A percentile compares a stretch with the other conserved stretches of the same genome.
Evolutionary conservation across 2,113 vertebrate species (phyloP).

Genomic region (Sterrhoptilus dennistouni): DNA sequence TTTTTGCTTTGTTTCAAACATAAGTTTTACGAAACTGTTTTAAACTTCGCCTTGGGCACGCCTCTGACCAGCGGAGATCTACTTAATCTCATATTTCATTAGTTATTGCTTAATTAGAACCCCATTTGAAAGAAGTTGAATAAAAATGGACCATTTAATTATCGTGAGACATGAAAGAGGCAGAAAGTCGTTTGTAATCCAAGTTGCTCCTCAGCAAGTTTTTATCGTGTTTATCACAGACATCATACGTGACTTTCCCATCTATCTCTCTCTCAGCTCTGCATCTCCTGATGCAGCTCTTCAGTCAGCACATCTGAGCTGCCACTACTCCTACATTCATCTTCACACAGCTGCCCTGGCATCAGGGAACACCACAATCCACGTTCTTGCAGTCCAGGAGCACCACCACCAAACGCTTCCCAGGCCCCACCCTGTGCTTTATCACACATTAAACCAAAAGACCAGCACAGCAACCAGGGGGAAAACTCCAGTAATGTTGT

Average conservation of each 20-base stretch:
- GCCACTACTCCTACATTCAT: neutral
- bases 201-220: slow-evolving; percentile 38
- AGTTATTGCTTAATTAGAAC: slow-evolving; percentile 47
- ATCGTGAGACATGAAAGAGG: slow-evolving; percentile 9
- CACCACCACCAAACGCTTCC: neutral
- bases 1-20: slow-evolving; percentile 8
- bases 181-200: neutral
- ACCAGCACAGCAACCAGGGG: neutral
- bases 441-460: neutral
- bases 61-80: neutral
- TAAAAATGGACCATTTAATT: neutral
- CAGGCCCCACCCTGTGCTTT: neutral
- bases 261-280: neutral
- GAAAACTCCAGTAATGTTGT: neutral
- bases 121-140: neutral
- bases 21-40: neutral
- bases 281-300: neutral
- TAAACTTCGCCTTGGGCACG: neutral
- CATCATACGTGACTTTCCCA: neutral
- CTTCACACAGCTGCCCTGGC: neutral
- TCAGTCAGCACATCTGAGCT: slow-evolving; percentile 24
- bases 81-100: neutral
- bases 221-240: neutral
- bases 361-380: neutral
- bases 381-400: neutral